These are phyloP conservation scores for Emydura subglobosa DNA, from an alignment of 2,113 vertebrate genomes.

Conservation along the genomic window DNA sequence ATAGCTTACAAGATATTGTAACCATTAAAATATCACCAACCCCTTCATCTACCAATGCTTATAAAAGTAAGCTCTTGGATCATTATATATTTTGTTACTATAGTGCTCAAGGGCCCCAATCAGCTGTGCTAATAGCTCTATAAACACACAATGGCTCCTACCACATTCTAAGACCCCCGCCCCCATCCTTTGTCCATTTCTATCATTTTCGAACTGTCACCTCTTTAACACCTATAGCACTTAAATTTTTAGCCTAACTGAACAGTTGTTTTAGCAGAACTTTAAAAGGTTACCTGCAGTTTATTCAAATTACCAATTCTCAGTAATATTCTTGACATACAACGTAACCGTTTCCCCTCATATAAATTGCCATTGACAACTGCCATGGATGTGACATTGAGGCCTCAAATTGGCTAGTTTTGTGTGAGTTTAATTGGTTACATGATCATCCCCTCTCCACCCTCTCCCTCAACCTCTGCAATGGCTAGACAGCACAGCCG, in stretches of 20 bases:
- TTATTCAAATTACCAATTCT: not conserved
- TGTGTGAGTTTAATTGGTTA: not conserved
- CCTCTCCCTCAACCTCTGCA: not conserved
- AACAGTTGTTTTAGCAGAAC: not conserved
- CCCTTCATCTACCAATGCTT: not conserved
- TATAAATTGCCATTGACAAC: not conserved
- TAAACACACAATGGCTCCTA: constrained; percentile 22
- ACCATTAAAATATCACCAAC: not conserved
- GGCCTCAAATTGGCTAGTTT: not conserved
- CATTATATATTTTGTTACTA: not conserved
- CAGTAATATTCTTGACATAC: not conserved
- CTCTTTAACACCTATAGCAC: not conserved
- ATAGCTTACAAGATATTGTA: not conserved
- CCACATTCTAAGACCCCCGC: not conserved
- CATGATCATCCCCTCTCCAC: not conserved
- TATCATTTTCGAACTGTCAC: not conserved
- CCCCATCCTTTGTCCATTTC: not conserved
- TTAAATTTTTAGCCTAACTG: not conserved
- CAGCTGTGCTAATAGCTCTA: not conserved
- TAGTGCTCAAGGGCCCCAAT: not conserved
- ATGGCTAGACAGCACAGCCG: not conserved
- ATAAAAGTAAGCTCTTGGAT: not conserved
- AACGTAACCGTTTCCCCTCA: not conserved
- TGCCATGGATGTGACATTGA: not conserved
- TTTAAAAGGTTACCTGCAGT: not conserved